A percentile compares a stretch with the other conserved stretches of the same genome.
These are phyloP conservation scores for Camponotus floridanus DNA, from an alignment of 1,140 invertebrate genomes.

Conservation along the genomic window DNA sequence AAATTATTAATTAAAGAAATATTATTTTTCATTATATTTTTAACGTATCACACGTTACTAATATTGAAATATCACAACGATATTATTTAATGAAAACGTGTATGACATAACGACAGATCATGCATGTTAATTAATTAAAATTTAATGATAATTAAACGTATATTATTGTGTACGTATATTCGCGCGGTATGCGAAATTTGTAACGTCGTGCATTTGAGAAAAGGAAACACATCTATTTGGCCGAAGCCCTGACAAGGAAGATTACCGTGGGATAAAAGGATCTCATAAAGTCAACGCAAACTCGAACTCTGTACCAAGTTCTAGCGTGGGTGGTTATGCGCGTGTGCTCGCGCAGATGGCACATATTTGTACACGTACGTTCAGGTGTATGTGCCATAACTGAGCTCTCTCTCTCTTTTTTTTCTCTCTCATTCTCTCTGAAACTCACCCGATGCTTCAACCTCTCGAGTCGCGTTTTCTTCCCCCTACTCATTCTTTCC, in stretches of 20 bases:
- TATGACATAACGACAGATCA: neutral
- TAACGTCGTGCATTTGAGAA: slow-evolving; percentile 28
- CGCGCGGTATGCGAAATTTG: neutral
- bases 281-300: slow-evolving; percentile 66
- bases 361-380: slow-evolving; percentile 42
- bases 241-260: slow-evolving; percentile 33
- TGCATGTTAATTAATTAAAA: neutral
- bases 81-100: neutral
- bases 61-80: too few species aligned
- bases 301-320: slow-evolving; percentile 28
- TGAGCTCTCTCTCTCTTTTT: slow-evolving; percentile 5
- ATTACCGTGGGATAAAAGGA: slow-evolving; percentile 67
- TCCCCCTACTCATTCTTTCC: slow-evolving; percentile 46
- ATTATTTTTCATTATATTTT: too few species aligned
- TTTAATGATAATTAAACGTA: neutral
- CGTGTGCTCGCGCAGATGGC: slow-evolving; percentile 16
- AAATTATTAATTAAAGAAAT: neutral
- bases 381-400: slow-evolving; percentile 63
- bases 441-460: slow-evolving; percentile 61
- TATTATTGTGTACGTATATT: neutral
- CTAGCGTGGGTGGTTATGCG: neutral
- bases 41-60: too few species aligned
- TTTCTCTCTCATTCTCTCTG: slow-evolving; percentile 19
- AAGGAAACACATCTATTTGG: slow-evolving; percentile 51
- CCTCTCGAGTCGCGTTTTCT: slow-evolving; percentile 66